Evolutionary conservation across 2,113 vertebrate genomes (phyloP).

Genomic region (Sterrhoptilus dennistouni): DNA sequence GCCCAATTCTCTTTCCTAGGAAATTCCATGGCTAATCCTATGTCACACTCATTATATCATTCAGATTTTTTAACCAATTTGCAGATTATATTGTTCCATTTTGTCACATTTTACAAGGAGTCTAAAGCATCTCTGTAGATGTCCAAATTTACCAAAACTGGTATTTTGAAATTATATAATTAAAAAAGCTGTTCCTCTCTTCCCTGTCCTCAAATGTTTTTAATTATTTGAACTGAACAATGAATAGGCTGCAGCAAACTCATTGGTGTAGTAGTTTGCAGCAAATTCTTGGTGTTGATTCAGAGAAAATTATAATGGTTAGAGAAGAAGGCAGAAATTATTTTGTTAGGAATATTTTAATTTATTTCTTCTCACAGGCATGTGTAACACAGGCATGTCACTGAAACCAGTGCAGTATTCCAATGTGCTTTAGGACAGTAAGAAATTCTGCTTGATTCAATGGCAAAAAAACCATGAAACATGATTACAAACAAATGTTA

Average conservation of each 20-base stretch:
- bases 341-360: background rate
- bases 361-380: background rate
- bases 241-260: background rate
- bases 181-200: background rate
- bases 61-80: background rate
- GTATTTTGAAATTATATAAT: background rate
- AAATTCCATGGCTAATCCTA: background rate
- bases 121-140: background rate
- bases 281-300: background rate
- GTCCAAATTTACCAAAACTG: background rate
- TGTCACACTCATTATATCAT: background rate
- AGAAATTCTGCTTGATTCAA: background rate
- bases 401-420: background rate
- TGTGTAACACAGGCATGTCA: background rate
- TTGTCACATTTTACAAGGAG: background rate
- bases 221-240: background rate
- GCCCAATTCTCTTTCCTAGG: background rate
- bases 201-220: background rate
- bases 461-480: background rate
- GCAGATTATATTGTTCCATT: background rate
- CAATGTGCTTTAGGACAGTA: background rate
- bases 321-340: background rate
- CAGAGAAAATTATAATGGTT: background rate
- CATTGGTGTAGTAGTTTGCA: background rate
- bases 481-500: background rate